Conservation (phyloP, 2,113 vertebrate species). For the Atractosteus spatula region DNA sequence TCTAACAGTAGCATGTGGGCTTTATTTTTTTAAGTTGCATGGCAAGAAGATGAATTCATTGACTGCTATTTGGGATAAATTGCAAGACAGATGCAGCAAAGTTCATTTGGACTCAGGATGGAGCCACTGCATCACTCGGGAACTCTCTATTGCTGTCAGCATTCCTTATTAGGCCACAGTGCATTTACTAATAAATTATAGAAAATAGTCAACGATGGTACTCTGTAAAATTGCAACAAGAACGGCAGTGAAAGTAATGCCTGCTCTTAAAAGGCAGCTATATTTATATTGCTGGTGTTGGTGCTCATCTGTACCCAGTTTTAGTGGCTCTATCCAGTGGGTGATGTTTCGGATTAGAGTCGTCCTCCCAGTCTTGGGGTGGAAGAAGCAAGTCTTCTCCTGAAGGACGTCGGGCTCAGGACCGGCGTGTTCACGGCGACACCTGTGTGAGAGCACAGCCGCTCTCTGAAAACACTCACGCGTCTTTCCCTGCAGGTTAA, state of each 20-base stretch:
- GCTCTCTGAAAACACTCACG: too few relatives aligned
- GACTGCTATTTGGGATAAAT: background rate
- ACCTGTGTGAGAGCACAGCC: background rate
- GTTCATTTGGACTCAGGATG: background rate
- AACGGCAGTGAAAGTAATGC: too few relatives aligned
- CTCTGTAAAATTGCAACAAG: too few relatives aligned
- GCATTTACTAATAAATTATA: too few relatives aligned
- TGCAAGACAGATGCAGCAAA: background rate
- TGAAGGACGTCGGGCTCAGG: background rate
- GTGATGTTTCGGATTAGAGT: background rate
- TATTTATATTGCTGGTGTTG: too few relatives aligned
- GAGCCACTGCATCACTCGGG: background rate
- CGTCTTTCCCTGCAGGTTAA: too few relatives aligned
- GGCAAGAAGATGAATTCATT: background rate
- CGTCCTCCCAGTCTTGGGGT: background rate
- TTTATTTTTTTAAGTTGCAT: background rate
- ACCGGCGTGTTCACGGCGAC: background rate
- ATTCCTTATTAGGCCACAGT: background rate
- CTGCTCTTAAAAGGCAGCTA: too few relatives aligned
- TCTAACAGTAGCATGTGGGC: background rate
- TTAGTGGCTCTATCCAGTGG: too few relatives aligned
- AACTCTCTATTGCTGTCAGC: background rate
- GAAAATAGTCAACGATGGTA: too few relatives aligned
- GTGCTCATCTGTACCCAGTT: too few relatives aligned
- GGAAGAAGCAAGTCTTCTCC: background rate